A percentile compares a stretch with the other conserved stretches of the same genome.
These are phyloP conservation scores for Andrena chrysosceles DNA, from an alignment of 2,888 invertebrate species.

Conservation along the genomic window DNA sequence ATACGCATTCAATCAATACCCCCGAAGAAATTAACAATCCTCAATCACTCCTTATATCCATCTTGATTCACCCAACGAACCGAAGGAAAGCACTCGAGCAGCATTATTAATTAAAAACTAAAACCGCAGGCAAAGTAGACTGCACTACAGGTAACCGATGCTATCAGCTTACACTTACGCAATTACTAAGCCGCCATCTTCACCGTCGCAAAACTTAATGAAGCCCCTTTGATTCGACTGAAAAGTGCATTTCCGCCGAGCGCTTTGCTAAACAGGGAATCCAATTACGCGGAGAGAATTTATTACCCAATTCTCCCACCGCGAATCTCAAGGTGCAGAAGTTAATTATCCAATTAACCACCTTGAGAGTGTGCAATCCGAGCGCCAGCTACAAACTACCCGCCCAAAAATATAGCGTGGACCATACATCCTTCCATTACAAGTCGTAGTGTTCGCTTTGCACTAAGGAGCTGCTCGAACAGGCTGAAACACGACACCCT, in stretches of 20 bases:
- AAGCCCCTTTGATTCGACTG: slow-evolving; percentile 25
- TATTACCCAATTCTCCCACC: slow-evolving; percentile 9
- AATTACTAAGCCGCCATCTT: too few relatives aligned
- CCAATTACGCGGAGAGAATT: slow-evolving; percentile 33
- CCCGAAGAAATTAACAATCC: too few relatives aligned
- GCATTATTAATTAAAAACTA: too few relatives aligned
- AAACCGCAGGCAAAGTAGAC: too few relatives aligned
- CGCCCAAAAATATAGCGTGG: slow-evolving; percentile 38
- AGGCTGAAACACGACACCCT: slow-evolving; percentile 41
- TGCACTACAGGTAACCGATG: too few relatives aligned
- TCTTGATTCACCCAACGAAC: too few relatives aligned
- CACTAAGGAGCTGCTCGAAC: not conserved
- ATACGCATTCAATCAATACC: too few relatives aligned
- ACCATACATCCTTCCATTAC: slow-evolving; percentile 10
- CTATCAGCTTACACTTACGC: too few relatives aligned
- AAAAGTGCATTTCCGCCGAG: slow-evolving; percentile 7
- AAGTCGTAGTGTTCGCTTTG: slow-evolving; percentile 16
- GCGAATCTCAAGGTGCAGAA: slow-evolving; percentile 13
- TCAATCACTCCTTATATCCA: too few relatives aligned
- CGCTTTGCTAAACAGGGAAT: slow-evolving; percentile 28
- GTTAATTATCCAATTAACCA: slow-evolving; percentile 50
- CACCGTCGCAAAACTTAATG: slow-evolving; percentile 1
- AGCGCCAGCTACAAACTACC: slow-evolving; percentile 12
- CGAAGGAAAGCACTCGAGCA: too few relatives aligned
- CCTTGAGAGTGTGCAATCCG: not conserved